Percentiles rank a stretch among this genome's conserved stretches.
Conservation (phyloP, 1,140 invertebrate species). For the Cryptotermes secundus region DNA sequence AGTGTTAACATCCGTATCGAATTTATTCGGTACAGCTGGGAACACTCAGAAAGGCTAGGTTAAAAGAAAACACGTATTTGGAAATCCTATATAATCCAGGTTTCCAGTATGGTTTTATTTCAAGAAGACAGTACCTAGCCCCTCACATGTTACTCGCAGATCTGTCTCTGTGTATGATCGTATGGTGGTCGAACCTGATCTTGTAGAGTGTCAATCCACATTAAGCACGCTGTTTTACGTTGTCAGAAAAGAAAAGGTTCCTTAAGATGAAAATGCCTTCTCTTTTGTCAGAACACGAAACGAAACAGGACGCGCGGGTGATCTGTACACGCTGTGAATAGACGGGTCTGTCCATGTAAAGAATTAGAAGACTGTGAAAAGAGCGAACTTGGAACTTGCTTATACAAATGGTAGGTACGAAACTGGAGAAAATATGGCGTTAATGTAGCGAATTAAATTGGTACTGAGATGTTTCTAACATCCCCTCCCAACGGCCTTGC, state of each 20-base stretch:
- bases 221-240: background rate
- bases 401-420: background rate
- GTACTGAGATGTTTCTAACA: background rate
- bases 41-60: too few species aligned
- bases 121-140: background rate
- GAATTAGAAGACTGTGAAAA: constrained; percentile 15
- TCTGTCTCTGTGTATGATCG: background rate
- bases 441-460: constrained; percentile 18
- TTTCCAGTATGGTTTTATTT: too few species aligned
- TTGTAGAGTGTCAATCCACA: constrained; percentile 9
- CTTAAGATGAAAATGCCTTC: background rate
- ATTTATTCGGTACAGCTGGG: too few species aligned
- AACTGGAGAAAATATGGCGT: background rate
- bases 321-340: constrained; percentile 1
- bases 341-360: background rate
- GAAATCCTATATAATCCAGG: too few species aligned
- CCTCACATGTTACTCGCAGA: background rate
- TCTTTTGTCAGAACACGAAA: background rate
- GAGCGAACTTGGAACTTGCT: background rate
- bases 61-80: too few species aligned
- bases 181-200: background rate
- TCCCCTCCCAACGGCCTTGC: background rate
- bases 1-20: too few species aligned
- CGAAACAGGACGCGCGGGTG: background rate
- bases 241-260: background rate